phyloP scores from a whole-genome alignment of 1,140 invertebrate species.

The Sitophilus oryzae region DNA sequence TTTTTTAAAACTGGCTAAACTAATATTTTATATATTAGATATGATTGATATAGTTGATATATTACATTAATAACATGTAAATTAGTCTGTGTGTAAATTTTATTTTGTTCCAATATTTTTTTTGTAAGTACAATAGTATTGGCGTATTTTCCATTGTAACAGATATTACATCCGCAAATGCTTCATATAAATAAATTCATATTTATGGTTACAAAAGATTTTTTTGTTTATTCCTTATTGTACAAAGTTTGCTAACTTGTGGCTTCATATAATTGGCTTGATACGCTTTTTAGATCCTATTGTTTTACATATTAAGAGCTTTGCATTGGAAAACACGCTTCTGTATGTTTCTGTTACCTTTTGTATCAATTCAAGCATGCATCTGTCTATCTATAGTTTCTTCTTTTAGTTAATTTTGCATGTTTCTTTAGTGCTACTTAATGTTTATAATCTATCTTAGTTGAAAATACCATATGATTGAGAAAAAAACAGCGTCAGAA shows the following conservation, averaged over 20 bases:
- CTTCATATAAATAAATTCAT: constrained; percentile 2
- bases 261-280: constrained; percentile 9
- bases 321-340: constrained; percentile 3
- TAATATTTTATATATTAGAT: too few relatives aligned
- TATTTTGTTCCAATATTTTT: neutral
- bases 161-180: neutral
- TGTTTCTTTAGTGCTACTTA: too few relatives aligned
- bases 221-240: constrained; percentile 5
- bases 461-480: too few relatives aligned
- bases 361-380: too few relatives aligned
- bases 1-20: too few relatives aligned
- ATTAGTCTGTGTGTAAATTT: neutral
- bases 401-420: constrained; percentile 2
- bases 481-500: too few relatives aligned
- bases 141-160: constrained; percentile 10
- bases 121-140: neutral
- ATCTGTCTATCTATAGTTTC: too few relatives aligned
- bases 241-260: constrained; percentile 1
- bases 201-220: neutral
- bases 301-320: neutral
- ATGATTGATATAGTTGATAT: too few relatives aligned
- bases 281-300: neutral
- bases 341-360: neutral
- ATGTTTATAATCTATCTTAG: too few relatives aligned
- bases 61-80: too few relatives aligned